Evolutionary conservation across 2,113 vertebrate species (phyloP).

Genomic region (Bambusicola thoracicus): DNA sequence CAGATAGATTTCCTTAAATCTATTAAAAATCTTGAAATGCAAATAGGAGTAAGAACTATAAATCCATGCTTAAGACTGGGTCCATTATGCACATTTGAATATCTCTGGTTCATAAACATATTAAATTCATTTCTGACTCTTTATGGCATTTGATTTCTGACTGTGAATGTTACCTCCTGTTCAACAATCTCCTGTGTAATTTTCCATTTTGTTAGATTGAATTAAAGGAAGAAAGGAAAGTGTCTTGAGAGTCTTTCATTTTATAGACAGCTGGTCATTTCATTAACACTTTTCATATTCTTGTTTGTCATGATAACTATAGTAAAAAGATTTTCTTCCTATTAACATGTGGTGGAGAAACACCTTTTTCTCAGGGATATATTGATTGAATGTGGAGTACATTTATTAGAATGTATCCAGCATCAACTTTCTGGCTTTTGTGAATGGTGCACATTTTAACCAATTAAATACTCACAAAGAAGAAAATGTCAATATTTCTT

Average conservation of each 20-base stretch:
- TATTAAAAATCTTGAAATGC: neutral
- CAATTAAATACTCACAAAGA: conserved; percentile 79
- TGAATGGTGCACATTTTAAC: conserved; percentile 69
- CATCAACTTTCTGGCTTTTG: conserved; percentile 64
- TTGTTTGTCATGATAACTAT: conserved; percentile 78
- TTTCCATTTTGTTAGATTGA: conserved; percentile 80
- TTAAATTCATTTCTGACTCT: neutral
- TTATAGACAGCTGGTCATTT: conserved; percentile 80
- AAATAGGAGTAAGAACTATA: neutral
- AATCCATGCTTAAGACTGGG: neutral
- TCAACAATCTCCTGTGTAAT: conserved; percentile 71
- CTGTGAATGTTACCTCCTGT: conserved; percentile 60
- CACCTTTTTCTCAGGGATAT: conserved; percentile 66
- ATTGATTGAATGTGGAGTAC: conserved; percentile 73
- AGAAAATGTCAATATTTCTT: conserved; percentile 76
- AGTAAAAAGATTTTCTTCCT: conserved; percentile 76
- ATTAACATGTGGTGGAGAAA: conserved; percentile 74
- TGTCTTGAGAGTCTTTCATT: conserved; percentile 73
- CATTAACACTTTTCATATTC: conserved; percentile 81
- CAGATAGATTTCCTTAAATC: conserved; percentile 22
- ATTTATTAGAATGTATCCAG: conserved; percentile 83
- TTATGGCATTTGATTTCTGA: conserved; percentile 67
- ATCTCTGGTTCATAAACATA: neutral
- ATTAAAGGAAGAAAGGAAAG: conserved; percentile 74
- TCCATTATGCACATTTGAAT: neutral